These are phyloP conservation scores for Isotomurus palustris DNA, from an alignment of 2,888 invertebrate genomes.

Conservation along the genomic window DNA sequence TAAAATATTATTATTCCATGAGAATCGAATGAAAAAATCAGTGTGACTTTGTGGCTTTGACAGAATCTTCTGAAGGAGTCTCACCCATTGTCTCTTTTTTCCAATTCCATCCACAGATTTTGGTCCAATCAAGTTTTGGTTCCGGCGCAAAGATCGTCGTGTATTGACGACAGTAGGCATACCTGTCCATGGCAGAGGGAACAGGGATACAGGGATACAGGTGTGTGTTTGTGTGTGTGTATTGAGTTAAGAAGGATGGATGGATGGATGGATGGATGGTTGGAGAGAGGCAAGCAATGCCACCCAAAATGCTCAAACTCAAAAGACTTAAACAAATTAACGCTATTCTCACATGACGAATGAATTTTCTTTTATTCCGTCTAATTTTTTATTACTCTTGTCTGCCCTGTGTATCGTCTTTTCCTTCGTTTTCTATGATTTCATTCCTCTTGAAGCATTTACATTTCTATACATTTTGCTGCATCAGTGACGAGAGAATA, in stretches of 20 bases:
- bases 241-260: no score
- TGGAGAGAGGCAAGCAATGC: constrained; percentile 31
- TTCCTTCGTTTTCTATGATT: background rate
- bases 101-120: constrained; percentile 13
- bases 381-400: constrained; percentile 11
- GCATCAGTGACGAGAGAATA: constrained; percentile 1
- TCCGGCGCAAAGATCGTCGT: no score
- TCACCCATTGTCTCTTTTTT: constrained; percentile 14
- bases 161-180: no score
- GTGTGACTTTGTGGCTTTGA: constrained; percentile 26
- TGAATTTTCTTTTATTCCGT: constrained; percentile 39
- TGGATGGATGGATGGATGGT: no score
- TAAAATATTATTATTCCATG: constrained; percentile 1
- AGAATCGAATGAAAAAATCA: background rate
- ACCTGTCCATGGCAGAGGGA: constrained; percentile 6
- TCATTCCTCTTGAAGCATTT: background rate
- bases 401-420: constrained; percentile 1
- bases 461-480: background rate
- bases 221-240: background rate
- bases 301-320: constrained; percentile 46
- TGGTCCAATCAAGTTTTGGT: constrained; percentile 16
- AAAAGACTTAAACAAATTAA: constrained; percentile 46
- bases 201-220: no score
- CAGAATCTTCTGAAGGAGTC: background rate
- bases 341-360: constrained; percentile 47